Percentiles rank a stretch among this genome's conserved stretches.
Conservation (phyloP, 2,113 vertebrate species). For the Globicephala melas region DNA sequence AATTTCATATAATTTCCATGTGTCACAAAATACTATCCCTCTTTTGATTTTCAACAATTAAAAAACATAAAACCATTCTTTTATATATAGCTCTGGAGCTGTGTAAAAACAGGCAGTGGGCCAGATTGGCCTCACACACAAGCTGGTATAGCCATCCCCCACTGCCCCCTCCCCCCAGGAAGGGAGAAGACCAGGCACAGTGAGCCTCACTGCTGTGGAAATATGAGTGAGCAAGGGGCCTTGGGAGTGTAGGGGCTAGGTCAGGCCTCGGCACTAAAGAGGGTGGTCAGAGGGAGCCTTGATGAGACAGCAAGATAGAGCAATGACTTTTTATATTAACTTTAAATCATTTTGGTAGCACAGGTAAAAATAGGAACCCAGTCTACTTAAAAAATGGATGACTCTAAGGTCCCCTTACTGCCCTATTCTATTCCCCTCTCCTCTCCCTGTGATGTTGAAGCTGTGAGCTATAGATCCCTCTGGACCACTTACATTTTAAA, state of each 20-base stretch:
- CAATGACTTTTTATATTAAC: not conserved
- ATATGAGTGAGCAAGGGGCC: accelerated
- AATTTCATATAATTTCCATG: not conserved
- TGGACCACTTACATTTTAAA: not conserved
- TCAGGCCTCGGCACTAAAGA: accelerated
- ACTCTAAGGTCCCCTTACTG: not conserved
- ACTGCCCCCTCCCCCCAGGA: too few relatives aligned
- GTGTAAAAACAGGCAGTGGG: not conserved
- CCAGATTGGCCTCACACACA: not conserved
- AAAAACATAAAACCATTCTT: not conserved
- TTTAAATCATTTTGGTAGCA: not conserved
- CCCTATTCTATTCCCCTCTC: not conserved
- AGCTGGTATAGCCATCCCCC: not conserved
- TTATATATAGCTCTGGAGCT: not conserved
- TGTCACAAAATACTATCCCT: not conserved
- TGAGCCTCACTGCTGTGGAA: not conserved
- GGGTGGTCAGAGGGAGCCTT: not conserved
- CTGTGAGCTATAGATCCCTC: not conserved
- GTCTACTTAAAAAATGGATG: not conserved
- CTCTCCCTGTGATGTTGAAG: not conserved
- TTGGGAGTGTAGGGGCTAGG: too few relatives aligned
- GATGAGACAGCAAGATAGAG: not conserved
- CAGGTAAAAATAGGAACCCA: not conserved
- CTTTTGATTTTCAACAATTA: not conserved
- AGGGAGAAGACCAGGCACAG: not conserved